phyloP scores from a whole-genome alignment of 1,140 invertebrate species.

The Dysdera silvatica region DNA sequence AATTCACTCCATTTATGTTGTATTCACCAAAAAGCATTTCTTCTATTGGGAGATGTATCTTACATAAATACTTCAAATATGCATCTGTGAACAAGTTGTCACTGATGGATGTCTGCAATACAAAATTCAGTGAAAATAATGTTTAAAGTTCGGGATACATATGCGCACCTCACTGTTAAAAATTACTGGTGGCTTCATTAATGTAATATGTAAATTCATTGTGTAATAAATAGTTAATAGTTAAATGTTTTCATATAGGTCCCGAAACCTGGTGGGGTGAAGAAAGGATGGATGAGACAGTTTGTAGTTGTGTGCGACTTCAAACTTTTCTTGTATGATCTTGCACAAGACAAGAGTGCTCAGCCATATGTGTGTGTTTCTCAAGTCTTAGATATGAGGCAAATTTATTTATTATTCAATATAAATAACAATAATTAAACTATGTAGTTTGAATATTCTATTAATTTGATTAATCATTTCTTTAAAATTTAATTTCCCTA shows the following conservation, averaged over 20 bases:
- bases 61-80: too few species aligned
- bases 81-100: too few species aligned
- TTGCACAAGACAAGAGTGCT: conserved; percentile 35
- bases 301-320: conserved; percentile 99
- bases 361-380: conserved; percentile 30
- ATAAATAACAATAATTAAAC: not conserved
- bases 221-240: not conserved
- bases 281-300: conserved; percentile 94
- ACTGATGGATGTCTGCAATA: too few species aligned
- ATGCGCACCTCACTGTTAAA: too few species aligned
- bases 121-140: too few species aligned
- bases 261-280: conserved; percentile 95
- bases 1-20: too few species aligned
- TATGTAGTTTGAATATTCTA: not conserved
- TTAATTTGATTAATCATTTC: too few species aligned
- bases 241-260: conserved; percentile 46
- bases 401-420: not conserved
- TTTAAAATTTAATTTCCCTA: not conserved
- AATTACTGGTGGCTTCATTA: too few species aligned
- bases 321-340: conserved; percentile 97
- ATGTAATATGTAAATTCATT: not conserved
- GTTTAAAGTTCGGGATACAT: too few species aligned
- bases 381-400: conserved; percentile 31
- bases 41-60: too few species aligned
- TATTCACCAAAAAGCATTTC: too few species aligned